Evolutionary conservation across 2,113 vertebrate species (phyloP).

Genomic region (Silurus asotus): DNA sequence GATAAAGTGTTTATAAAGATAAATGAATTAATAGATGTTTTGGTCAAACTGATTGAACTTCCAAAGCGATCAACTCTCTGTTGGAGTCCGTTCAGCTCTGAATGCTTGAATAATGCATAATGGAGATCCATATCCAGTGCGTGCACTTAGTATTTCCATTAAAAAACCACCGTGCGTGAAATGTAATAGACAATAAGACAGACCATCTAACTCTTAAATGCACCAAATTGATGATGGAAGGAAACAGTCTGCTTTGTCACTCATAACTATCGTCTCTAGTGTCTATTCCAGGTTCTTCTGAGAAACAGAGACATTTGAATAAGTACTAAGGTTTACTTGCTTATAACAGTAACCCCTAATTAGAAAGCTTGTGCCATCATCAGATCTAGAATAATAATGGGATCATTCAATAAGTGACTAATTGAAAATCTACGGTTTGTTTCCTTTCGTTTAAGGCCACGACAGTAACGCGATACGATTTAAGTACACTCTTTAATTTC

Average conservation of each 20-base stretch:
- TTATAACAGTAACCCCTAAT: neutral
- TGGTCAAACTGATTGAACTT: neutral
- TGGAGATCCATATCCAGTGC: neutral
- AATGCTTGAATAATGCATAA: neutral
- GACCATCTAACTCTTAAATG: neutral
- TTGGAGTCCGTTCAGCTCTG: neutral
- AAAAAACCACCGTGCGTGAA: neutral
- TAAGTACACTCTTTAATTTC: neutral
- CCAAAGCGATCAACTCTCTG: neutral
- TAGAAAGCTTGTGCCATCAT: neutral
- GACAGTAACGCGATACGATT: neutral
- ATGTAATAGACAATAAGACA: neutral
- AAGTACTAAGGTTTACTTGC: neutral
- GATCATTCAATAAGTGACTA: neutral
- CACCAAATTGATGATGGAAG: neutral
- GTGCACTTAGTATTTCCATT: constrained; percentile 4
- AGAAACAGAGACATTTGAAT: neutral
- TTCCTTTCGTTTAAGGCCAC: neutral
- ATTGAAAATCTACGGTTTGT: neutral
- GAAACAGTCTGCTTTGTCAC: neutral
- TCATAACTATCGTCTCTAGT: neutral
- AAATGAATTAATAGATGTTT: neutral
- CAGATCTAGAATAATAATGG: neutral
- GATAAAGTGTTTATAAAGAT: neutral
- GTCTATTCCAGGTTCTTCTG: neutral